These are phyloP conservation scores for Hipposideros armiger DNA, from an alignment of 2,113 vertebrate genomes.

Conservation along the genomic window DNA sequence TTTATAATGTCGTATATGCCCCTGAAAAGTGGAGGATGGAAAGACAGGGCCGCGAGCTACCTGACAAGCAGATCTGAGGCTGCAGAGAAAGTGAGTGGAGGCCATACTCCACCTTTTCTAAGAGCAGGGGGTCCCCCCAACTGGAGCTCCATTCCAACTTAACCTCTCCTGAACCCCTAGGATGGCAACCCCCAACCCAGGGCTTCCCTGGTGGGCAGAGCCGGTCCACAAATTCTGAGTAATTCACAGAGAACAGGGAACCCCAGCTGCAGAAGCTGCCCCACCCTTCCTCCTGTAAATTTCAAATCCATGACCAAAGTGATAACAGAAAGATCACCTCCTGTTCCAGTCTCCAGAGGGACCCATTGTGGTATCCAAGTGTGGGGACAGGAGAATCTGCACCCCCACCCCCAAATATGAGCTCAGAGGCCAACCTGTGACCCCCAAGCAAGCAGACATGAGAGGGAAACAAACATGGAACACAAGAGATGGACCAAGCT, in stretches of 20 bases:
- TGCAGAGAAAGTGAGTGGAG: neutral
- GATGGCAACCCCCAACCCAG: neutral
- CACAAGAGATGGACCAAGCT: rapidly evolving
- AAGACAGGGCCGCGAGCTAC: rapidly evolving
- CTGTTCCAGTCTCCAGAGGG: neutral
- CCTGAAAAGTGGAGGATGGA: rapidly evolving
- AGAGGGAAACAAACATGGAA: neutral
- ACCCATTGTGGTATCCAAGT: too few species aligned
- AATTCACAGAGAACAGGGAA: neutral
- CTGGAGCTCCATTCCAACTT: neutral
- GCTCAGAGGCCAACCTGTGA: neutral
- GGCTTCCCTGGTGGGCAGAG: neutral
- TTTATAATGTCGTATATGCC: neutral
- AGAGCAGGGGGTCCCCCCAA: neutral
- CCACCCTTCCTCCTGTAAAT: neutral
- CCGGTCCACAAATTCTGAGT: rapidly evolving
- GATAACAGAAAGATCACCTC: neutral
- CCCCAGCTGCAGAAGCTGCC: neutral
- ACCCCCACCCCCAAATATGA: neutral
- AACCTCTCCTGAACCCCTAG: neutral
- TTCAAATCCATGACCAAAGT: neutral
- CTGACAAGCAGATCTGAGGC: neutral
- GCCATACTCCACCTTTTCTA: too few species aligned
- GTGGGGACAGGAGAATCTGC: neutral
- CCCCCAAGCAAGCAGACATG: too few species aligned